These are phyloP conservation scores for Puntigrus tetrazona DNA, from an alignment of 2,113 vertebrate species.

Conservation along the genomic window DNA sequence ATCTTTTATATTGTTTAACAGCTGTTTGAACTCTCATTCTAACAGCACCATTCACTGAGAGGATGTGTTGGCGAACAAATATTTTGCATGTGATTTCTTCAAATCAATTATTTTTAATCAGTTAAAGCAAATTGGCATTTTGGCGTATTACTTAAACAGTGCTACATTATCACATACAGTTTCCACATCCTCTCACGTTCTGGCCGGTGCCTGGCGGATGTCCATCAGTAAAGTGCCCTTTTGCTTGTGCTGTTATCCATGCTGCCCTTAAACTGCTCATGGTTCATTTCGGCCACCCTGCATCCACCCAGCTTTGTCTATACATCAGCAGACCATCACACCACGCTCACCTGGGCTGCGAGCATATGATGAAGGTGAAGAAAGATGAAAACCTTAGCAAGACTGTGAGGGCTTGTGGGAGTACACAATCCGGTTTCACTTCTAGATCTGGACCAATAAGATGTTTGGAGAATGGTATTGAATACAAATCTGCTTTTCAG, in stretches of 20 bases:
- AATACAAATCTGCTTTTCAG: background rate
- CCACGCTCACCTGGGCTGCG: slow-evolving; percentile 87
- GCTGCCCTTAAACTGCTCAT: slow-evolving; percentile 82
- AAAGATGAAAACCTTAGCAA: slow-evolving; percentile 22
- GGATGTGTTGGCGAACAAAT: too few relatives aligned
- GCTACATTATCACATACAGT: slow-evolving; percentile 6
- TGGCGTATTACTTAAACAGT: too few relatives aligned
- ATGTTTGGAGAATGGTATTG: too few relatives aligned
- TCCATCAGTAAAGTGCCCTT: slow-evolving; percentile 89
- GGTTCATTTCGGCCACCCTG: slow-evolving; percentile 80
- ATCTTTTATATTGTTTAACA: too few relatives aligned
- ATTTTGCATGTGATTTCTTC: too few relatives aligned
- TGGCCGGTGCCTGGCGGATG: slow-evolving; percentile 87
- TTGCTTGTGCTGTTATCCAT: slow-evolving; percentile 82
- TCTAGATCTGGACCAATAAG: background rate
- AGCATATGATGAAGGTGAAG: slow-evolving; percentile 56
- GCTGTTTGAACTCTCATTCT: too few relatives aligned
- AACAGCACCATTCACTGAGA: too few relatives aligned
- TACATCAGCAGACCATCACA: slow-evolving; percentile 83
- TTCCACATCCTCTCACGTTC: slow-evolving; percentile 77
- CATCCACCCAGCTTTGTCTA: slow-evolving; percentile 82
- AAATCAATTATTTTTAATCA: too few relatives aligned
- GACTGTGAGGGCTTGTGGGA: background rate
- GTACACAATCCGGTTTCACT: background rate
- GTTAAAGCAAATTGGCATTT: too few relatives aligned